phyloP scores from a whole-genome alignment of 2,888 invertebrate genomes.

The Chymomyza caudatula region DNA sequence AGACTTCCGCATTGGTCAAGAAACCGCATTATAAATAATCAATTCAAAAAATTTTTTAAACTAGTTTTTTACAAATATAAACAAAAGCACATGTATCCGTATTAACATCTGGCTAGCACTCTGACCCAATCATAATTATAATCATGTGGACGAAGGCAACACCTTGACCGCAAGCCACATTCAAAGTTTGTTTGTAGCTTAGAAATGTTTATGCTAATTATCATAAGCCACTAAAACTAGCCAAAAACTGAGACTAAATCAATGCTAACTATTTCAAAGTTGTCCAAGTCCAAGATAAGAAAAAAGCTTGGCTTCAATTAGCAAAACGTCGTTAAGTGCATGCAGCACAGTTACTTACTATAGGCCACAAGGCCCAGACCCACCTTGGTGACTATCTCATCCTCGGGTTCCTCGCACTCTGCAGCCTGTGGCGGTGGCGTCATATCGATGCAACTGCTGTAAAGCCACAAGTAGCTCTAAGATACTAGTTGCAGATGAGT shows the following conservation, averaged over 20 bases:
- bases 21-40: background rate
- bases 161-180: background rate
- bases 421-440: conserved; percentile 44
- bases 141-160: background rate
- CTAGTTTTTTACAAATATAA: background rate
- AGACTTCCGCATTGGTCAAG: background rate
- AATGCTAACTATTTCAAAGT: conserved; percentile 22
- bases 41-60: background rate
- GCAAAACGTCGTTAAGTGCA: background rate
- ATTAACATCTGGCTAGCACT: background rate
- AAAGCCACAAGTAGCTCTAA: background rate
- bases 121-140: background rate
- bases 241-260: conserved; percentile 9
- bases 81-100: no score
- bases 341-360: background rate
- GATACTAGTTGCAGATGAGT: conserved; percentile 67
- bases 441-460: background rate
- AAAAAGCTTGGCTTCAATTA: background rate
- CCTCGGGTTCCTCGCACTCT: conserved; percentile 51
- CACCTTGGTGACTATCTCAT: conserved; percentile 63
- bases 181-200: background rate
- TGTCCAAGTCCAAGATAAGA: background rate
- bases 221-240: background rate
- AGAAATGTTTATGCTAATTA: background rate
- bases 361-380: conserved; percentile 14